Conservation (phyloP, 2,113 vertebrate genomes). For the Urocynchramus pylzowi region DNA sequence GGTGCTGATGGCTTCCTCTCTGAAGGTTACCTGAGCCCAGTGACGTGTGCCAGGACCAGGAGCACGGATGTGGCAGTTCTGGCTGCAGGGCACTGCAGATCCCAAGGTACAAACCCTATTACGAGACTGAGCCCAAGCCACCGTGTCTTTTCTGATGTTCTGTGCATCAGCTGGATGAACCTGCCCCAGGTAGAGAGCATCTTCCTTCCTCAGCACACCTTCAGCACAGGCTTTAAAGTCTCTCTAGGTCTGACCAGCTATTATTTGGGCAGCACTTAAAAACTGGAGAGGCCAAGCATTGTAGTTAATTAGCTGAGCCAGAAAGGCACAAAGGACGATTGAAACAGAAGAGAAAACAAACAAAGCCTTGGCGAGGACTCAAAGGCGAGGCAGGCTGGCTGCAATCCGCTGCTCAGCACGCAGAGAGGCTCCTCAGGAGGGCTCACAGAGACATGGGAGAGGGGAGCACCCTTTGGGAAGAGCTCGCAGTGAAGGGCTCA, state of each 20-base stretch:
- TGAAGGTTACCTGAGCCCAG: not conserved
- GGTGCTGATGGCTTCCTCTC: not conserved
- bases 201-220: not conserved
- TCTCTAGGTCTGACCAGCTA: not conserved
- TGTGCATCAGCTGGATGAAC: not conserved
- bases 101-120: not conserved
- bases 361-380: not conserved
- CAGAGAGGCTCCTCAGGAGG: not conserved
- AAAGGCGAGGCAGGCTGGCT: not conserved
- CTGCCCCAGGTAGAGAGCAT: not conserved
- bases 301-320: not conserved
- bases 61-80: not conserved
- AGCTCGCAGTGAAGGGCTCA: rapidly evolving
- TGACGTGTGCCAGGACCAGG: not conserved
- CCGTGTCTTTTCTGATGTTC: not conserved
- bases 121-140: not conserved
- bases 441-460: not conserved
- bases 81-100: not conserved
- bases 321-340: not conserved
- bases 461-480: not conserved
- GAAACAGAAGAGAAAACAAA: slow-evolving; percentile 40
- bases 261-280: not conserved
- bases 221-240: not conserved
- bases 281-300: not conserved
- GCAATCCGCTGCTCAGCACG: rapidly evolving